phyloP scores from a whole-genome alignment of 2,888 invertebrate genomes.

The Acleris sparsana region DNA sequence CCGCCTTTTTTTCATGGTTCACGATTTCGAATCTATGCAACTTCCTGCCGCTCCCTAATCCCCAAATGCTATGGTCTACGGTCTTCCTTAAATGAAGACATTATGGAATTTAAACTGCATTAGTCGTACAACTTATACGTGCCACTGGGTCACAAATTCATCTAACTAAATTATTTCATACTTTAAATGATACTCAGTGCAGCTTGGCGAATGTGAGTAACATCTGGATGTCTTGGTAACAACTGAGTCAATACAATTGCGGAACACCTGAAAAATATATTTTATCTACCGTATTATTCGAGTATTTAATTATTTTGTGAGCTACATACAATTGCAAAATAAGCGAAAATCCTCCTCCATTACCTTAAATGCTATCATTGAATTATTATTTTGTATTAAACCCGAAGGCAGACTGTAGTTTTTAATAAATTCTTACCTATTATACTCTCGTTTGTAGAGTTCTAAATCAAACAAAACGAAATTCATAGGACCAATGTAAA shows the following conservation, averaged over 20 bases:
- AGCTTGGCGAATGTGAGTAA: constrained; percentile 23
- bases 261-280: constrained; percentile 22
- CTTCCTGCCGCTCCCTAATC: constrained; percentile 31
- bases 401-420: too few relatives aligned
- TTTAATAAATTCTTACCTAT: too few relatives aligned
- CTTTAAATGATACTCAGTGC: constrained; percentile 17
- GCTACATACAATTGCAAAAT: not conserved
- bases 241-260: constrained; percentile 26
- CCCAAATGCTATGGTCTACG: constrained; percentile 30
- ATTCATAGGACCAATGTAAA: constrained; percentile 55
- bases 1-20: constrained; percentile 34
- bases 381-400: too few relatives aligned
- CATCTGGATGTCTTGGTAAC: constrained; percentile 20
- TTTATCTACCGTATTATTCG: constrained; percentile 4
- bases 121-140: not conserved
- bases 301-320: not conserved
- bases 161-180: constrained; percentile 12
- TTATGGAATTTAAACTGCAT: constrained; percentile 23
- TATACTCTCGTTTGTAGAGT: too few relatives aligned
- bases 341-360: too few relatives aligned
- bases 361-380: too few relatives aligned
- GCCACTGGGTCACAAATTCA: not conserved
- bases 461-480: constrained; percentile 26
- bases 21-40: constrained; percentile 33
- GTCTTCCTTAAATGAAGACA: constrained; percentile 32